Conservation (phyloP, 2,797 vertebrate genomes). For the Etheostoma perlongum region DNA sequence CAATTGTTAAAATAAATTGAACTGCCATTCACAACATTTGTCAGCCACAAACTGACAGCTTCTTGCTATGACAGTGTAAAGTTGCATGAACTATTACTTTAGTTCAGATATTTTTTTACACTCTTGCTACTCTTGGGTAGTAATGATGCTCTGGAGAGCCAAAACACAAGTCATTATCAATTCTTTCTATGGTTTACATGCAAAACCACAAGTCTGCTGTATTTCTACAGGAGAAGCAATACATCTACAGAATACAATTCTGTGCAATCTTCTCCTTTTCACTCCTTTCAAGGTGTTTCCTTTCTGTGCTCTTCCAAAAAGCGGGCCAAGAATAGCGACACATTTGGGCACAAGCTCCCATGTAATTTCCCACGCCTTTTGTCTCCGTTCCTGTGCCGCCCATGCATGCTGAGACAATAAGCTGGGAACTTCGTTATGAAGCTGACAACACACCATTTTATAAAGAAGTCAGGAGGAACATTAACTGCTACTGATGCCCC, state of each 20-base stretch:
- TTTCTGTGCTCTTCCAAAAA: slow-evolving; percentile 50
- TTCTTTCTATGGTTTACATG: not conserved
- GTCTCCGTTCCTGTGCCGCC: slow-evolving; percentile 74
- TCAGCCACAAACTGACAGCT: slow-evolving; percentile 12
- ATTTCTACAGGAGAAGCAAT: slow-evolving; percentile 8
- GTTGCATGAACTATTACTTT: not conserved
- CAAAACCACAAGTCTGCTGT: slow-evolving; percentile 1
- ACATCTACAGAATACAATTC: slow-evolving; percentile 29
- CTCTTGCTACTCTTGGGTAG: not conserved
- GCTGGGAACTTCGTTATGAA: slow-evolving; percentile 69
- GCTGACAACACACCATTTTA: slow-evolving; percentile 69
- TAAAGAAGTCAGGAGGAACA: slow-evolving; percentile 55
- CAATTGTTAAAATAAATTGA: slow-evolving; percentile 64
- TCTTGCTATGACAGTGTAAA: not conserved
- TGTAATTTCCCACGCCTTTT: slow-evolving; percentile 82
- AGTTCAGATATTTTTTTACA: not conserved
- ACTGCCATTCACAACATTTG: slow-evolving; percentile 50
- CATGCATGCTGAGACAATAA: slow-evolving; percentile 78
- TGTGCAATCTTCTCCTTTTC: slow-evolving; percentile 39
- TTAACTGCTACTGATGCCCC: slow-evolving; percentile 26
- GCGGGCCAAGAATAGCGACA: slow-evolving; percentile 74
- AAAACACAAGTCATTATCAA: not conserved
- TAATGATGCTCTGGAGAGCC: not conserved
- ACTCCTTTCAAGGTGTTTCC: slow-evolving; percentile 60
- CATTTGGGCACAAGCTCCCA: slow-evolving; percentile 70